Evolutionary conservation across 2,888 invertebrate genomes (phyloP).

Genomic region (Helicoverpa assulta): DNA sequence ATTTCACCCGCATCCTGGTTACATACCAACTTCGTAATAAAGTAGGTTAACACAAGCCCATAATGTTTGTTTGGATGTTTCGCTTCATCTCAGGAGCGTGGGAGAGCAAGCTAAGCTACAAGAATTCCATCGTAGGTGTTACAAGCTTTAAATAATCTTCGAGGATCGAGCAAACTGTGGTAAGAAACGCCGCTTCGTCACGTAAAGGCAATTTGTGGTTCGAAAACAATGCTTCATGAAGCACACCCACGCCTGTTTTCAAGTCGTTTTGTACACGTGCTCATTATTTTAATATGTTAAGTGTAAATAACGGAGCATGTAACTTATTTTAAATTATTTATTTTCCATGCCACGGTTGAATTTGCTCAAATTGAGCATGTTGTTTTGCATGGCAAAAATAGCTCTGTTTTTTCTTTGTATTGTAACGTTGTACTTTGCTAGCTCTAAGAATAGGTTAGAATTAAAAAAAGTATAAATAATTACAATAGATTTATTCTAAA

Average conservation of each 20-base stretch:
- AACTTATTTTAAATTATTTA: background rate
- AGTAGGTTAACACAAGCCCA: constrained; percentile 14
- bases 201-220: constrained; percentile 30
- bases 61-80: constrained; percentile 14
- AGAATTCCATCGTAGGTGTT: constrained; percentile 11
- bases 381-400: too few relatives aligned
- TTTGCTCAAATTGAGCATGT: too few relatives aligned
- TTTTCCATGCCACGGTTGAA: background rate
- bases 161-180: background rate
- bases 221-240: constrained; percentile 18
- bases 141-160: constrained; percentile 9
- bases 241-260: background rate
- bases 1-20: too few relatives aligned
- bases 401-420: too few relatives aligned
- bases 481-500: too few relatives aligned
- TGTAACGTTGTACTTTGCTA: too few relatives aligned
- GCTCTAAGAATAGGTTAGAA: too few relatives aligned
- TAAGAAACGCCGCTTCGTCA: background rate
- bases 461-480: too few relatives aligned
- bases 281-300: background rate
- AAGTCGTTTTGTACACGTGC: background rate
- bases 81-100: constrained; percentile 14
- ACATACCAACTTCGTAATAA: too few relatives aligned
- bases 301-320: background rate
- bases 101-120: constrained; percentile 12